phyloP scores from a whole-genome alignment of 1,140 invertebrate genomes.

The Probaryconus sp. region DNA sequence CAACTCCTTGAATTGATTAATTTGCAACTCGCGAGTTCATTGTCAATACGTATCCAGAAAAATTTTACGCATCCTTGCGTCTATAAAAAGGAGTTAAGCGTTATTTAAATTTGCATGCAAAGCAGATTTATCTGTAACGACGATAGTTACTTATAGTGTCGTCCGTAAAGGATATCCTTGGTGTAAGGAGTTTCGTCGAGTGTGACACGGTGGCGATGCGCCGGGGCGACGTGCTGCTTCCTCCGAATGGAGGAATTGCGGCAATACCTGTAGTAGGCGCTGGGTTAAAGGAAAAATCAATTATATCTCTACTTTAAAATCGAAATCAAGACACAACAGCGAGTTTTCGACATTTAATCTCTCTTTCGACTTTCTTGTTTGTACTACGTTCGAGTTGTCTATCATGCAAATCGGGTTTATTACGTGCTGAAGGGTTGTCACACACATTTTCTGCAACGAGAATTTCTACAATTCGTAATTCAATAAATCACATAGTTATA shows the following conservation, averaged over 20 bases:
- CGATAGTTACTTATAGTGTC: constrained; percentile 72
- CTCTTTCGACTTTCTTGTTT: too few relatives aligned
- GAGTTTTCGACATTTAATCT: constrained; percentile 37
- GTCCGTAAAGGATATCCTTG: constrained; percentile 75
- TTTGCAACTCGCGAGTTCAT: too few relatives aligned
- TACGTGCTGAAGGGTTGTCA: constrained; percentile 16
- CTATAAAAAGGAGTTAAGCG: too few relatives aligned
- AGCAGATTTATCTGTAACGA: too few relatives aligned
- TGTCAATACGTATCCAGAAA: too few relatives aligned
- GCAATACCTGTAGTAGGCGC: constrained; percentile 65
- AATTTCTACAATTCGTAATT: too few relatives aligned
- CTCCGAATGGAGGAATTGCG: constrained; percentile 58
- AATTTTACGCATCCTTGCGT: too few relatives aligned
- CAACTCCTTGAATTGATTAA: too few relatives aligned
- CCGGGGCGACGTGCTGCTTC: constrained; percentile 57
- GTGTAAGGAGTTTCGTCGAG: constrained; percentile 68
- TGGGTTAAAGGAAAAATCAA: constrained; percentile 59
- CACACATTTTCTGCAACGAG: too few relatives aligned
- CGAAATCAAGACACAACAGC: constrained; percentile 29
- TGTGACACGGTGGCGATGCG: constrained; percentile 66
- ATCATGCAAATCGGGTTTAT: constrained; percentile 42
- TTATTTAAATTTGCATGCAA: too few relatives aligned
- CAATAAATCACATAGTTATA: too few relatives aligned
- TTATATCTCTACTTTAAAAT: constrained; percentile 50
- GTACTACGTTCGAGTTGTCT: constrained; percentile 19